phyloP scores from a whole-genome alignment of 2,113 vertebrate genomes.

The Paradisaea rubra region DNA sequence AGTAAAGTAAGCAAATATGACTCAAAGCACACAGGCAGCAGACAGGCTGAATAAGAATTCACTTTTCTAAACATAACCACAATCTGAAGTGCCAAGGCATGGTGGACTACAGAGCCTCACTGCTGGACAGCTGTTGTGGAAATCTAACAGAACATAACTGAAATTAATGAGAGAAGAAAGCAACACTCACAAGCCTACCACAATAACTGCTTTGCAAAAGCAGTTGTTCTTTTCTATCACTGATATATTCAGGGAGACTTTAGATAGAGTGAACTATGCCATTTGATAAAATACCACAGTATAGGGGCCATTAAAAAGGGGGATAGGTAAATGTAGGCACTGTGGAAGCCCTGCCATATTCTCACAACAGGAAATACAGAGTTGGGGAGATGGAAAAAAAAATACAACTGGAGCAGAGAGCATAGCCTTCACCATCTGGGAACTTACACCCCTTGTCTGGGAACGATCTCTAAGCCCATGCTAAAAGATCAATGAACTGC shows the following conservation, averaged over 20 bases:
- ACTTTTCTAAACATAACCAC: background rate
- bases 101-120: background rate
- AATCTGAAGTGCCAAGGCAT: background rate
- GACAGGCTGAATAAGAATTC: background rate
- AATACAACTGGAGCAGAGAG: background rate
- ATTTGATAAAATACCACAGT: background rate
- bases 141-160: background rate
- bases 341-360: background rate
- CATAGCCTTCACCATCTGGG: background rate
- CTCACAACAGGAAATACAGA: background rate
- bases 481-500: conserved; percentile 34
- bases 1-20: conserved; percentile 12
- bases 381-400: background rate
- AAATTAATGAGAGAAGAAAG: background rate
- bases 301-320: background rate
- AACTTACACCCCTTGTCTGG: background rate
- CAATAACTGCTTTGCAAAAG: background rate
- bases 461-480: background rate
- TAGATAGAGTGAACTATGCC: background rate
- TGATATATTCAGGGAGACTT: background rate
- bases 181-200: background rate
- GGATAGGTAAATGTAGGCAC: background rate
- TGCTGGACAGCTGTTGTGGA: background rate
- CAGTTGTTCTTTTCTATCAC: background rate
- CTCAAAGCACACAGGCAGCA: background rate